Evolutionary conservation across 2,888 invertebrate genomes (phyloP).

Genomic region (Chrysolina americana): DNA sequence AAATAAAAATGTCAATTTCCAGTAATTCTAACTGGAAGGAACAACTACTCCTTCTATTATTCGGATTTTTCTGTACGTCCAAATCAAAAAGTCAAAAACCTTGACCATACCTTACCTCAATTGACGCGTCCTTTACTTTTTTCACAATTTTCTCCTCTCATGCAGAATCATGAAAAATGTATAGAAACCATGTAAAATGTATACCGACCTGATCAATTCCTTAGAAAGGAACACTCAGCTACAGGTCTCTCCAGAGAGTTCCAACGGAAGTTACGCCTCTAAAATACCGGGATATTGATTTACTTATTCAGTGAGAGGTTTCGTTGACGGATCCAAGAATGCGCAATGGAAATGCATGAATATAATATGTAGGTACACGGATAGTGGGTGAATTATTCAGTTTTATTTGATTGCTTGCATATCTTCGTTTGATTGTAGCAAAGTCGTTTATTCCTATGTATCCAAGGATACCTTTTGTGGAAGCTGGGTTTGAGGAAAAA

Average conservation of each 20-base stretch:
- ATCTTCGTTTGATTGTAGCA: too few species aligned
- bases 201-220: slow-evolving; percentile 4
- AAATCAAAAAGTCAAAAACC: background rate
- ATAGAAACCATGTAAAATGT: slow-evolving; percentile 2
- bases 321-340: slow-evolving; percentile 12
- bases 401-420: background rate
- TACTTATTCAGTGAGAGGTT: background rate
- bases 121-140: background rate
- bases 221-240: background rate
- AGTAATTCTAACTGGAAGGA: background rate
- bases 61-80: background rate
- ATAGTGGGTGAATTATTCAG: background rate
- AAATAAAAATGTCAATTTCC: too few species aligned
- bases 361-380: background rate
- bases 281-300: slow-evolving; percentile 13
- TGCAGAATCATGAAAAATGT: slow-evolving; percentile 8
- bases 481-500: too few species aligned
- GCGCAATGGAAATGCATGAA: slow-evolving; percentile 7
- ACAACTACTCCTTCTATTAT: background rate
- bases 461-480: too few species aligned
- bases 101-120: background rate
- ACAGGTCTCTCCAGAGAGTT: slow-evolving; percentile 5
- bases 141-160: background rate
- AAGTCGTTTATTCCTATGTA: too few species aligned
- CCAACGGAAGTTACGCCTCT: background rate